phyloP scores from a whole-genome alignment of 2,888 invertebrate species.

The Carpatolechia fugitivella region DNA sequence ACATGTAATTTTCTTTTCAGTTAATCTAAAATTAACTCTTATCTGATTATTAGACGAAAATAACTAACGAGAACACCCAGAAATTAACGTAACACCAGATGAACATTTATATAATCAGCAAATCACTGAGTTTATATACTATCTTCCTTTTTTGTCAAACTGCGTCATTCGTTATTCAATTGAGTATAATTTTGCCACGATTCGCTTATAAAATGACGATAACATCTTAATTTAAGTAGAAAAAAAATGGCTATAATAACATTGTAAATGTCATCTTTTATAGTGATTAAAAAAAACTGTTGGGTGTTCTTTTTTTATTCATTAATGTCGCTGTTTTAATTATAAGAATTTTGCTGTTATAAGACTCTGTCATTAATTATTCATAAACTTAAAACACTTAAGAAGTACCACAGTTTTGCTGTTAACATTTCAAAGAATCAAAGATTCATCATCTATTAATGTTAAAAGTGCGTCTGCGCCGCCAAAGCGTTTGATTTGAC shows the following conservation, averaged over 20 bases:
- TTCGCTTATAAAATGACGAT: conserved; percentile 2
- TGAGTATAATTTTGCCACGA: neutral
- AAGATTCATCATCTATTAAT: conserved; percentile 69
- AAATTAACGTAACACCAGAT: neutral
- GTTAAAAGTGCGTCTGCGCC: conserved; percentile 45
- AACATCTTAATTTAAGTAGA: conserved; percentile 7
- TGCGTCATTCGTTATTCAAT: conserved; percentile 15
- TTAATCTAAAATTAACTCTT: no score
- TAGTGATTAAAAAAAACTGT: no score
- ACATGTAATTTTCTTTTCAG: neutral
- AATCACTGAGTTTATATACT: neutral
- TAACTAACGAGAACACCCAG: neutral
- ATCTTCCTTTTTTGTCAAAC: neutral
- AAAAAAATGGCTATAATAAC: conserved; percentile 3
- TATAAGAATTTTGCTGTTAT: no score
- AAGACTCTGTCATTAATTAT: neutral
- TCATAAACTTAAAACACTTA: neutral
- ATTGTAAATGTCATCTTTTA: neutral
- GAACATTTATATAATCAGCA: neutral
- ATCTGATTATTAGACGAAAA: no score
- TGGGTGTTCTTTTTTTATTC: no score
- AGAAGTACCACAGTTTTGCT: neutral
- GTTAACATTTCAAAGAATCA: conserved; percentile 58
- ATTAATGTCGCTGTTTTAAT: no score
- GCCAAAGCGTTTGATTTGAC: conserved; percentile 76